These are phyloP conservation scores for Neofelis nebulosa DNA, from an alignment of 2,113 vertebrate species.

Conservation along the genomic window DNA sequence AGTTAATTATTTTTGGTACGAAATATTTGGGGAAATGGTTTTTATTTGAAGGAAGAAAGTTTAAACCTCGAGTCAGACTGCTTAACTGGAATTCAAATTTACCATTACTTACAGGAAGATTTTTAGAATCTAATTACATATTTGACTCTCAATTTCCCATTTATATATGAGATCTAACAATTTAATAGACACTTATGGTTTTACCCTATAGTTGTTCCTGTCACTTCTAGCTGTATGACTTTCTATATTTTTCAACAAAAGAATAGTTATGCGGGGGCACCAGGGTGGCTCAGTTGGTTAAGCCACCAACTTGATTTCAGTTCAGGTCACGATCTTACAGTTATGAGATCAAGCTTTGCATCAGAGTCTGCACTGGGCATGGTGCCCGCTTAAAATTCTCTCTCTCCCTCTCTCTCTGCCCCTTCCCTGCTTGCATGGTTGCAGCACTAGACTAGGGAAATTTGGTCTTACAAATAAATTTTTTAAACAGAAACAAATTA, in stretches of 20 bases:
- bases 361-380: too few relatives aligned
- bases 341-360: too few relatives aligned
- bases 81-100: neutral
- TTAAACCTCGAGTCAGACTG: neutral
- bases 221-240: neutral
- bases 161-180: neutral
- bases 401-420: too few relatives aligned
- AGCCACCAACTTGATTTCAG: too few relatives aligned
- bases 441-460: neutral
- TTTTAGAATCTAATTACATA: neutral
- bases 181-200: neutral
- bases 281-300: too few relatives aligned
- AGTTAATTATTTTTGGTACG: neutral
- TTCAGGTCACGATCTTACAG: too few relatives aligned
- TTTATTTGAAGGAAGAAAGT: neutral
- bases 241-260: neutral
- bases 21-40: neutral
- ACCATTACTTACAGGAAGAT: too few relatives aligned
- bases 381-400: too few relatives aligned
- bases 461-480: neutral
- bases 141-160: neutral
- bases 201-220: neutral
- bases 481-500: neutral
- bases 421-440: too few relatives aligned
- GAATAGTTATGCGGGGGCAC: neutral